phyloP scores from a whole-genome alignment of 35 echinoderm and acorn worm genomes.

The Heliocidaris erythrogramma region DNA sequence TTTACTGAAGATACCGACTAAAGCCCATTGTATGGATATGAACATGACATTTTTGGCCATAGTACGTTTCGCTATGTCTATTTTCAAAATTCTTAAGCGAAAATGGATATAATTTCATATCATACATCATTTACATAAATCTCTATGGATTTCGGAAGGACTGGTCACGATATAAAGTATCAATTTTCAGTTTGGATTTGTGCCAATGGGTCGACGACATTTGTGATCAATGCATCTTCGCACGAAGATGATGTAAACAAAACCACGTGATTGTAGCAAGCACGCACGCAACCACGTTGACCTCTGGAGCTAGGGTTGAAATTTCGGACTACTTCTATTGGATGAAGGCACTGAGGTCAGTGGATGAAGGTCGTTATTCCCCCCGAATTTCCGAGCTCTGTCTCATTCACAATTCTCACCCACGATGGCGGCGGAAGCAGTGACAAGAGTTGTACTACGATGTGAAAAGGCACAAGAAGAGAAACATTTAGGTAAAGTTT shows the following conservation, averaged over 20 bases:
- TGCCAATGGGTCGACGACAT: not conserved
- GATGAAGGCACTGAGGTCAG: too few relatives aligned
- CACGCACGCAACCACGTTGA: not conserved
- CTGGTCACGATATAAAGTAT: not conserved
- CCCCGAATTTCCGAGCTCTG: not conserved
- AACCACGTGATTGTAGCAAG: slow-evolving; percentile 25
- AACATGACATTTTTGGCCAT: not conserved
- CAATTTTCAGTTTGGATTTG: not conserved
- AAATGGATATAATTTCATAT: not conserved
- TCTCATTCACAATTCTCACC: not conserved
- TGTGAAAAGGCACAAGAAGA: slow-evolving; percentile 50
- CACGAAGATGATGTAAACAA: slow-evolving; percentile 33
- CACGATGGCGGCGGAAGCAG: slow-evolving; percentile 29
- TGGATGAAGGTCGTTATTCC: too few relatives aligned
- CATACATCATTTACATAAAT: not conserved
- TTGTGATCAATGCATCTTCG: not conserved
- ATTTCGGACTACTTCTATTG: not conserved
- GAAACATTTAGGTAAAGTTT: not conserved
- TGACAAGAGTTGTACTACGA: slow-evolving; percentile 37
- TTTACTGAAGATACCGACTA: not conserved
- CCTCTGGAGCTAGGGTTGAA: not conserved
- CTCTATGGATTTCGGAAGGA: not conserved
- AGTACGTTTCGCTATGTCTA: not conserved
- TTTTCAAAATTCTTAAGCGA: not conserved
- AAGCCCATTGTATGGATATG: not conserved